These are phyloP conservation scores for Cervus canadensis DNA, from an alignment of 2,113 vertebrate species.

Conservation along the genomic window DNA sequence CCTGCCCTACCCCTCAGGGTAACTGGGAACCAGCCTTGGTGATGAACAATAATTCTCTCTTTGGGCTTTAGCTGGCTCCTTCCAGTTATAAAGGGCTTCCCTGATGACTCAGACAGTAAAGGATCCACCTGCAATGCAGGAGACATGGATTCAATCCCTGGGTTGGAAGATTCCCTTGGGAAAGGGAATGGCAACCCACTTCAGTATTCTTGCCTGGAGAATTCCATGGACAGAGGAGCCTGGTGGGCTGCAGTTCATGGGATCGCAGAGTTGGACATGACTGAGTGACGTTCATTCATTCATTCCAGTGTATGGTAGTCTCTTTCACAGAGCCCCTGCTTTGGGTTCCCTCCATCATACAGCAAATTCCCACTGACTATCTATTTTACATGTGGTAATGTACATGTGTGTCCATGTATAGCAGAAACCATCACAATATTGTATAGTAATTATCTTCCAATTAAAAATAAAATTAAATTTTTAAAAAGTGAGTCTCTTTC, in stretches of 20 bases:
- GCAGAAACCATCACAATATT: neutral
- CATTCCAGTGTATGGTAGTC: neutral
- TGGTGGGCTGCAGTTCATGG: neutral
- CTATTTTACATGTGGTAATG: neutral
- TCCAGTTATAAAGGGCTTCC: neutral
- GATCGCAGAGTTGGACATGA: neutral
- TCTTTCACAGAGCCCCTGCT: neutral
- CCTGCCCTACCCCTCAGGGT: neutral
- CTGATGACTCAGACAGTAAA: neutral
- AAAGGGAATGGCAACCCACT: neutral
- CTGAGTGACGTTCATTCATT: neutral
- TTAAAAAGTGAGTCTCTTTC: neutral
- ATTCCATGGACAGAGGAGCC: neutral
- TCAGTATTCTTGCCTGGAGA: neutral
- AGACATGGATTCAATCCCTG: neutral
- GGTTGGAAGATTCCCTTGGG: neutral
- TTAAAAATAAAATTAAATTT: neutral
- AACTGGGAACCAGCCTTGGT: neutral
- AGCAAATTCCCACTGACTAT: neutral
- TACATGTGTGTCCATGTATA: neutral
- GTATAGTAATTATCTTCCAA: neutral
- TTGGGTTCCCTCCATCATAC: neutral
- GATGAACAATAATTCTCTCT: neutral
- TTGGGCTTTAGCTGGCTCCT: neutral
- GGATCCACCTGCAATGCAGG: neutral